These are phyloP conservation scores for Scaptomyza flava DNA, from an alignment of 2,888 invertebrate genomes.

Conservation along the genomic window DNA sequence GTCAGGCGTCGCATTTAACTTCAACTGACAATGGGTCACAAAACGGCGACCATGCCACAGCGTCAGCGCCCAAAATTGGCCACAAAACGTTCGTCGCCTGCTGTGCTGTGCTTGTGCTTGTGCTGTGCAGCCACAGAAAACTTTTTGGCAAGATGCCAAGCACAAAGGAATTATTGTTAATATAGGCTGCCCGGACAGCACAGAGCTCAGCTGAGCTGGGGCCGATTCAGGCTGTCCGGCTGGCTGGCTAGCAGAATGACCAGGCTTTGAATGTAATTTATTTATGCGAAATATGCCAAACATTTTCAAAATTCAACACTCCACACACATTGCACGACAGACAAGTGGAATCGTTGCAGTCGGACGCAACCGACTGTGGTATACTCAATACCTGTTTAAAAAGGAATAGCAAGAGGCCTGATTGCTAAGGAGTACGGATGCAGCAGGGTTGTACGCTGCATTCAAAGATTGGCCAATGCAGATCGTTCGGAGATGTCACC, in stretches of 20 bases:
- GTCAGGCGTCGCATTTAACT: conserved; percentile 64
- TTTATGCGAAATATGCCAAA: conserved; percentile 69
- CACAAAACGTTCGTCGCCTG: conserved; percentile 75
- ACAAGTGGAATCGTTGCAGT: too few relatives aligned
- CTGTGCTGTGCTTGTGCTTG: conserved; percentile 59
- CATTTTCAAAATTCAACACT: conserved; percentile 56
- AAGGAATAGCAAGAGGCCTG: too few relatives aligned
- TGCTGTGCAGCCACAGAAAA: conserved; percentile 47
- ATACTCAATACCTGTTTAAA: too few relatives aligned
- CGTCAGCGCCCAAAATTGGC: conserved; percentile 62
- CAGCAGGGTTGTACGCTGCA: too few relatives aligned
- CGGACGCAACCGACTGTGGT: too few relatives aligned
- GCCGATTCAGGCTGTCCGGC: conserved; percentile 1
- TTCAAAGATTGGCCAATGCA: too few relatives aligned
- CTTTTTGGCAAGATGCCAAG: conserved; percentile 69
- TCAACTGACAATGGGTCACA: conserved; percentile 68
- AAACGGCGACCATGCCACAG: conserved; percentile 45
- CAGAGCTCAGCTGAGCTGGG: conserved; percentile 20
- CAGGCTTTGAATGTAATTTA: conserved; percentile 63
- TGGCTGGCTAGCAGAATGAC: conserved; percentile 28
- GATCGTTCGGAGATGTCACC: too few relatives aligned
- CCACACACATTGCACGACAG: conserved; percentile 9
- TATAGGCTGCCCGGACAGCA: conserved; percentile 63
- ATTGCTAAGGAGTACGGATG: too few relatives aligned
- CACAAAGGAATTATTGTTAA: conserved; percentile 76